These are phyloP conservation scores for Cladorhizidae sp. DNA, from an alignment of 37 sponge, comb jelly and placozoan species.

Conservation along the genomic window DNA sequence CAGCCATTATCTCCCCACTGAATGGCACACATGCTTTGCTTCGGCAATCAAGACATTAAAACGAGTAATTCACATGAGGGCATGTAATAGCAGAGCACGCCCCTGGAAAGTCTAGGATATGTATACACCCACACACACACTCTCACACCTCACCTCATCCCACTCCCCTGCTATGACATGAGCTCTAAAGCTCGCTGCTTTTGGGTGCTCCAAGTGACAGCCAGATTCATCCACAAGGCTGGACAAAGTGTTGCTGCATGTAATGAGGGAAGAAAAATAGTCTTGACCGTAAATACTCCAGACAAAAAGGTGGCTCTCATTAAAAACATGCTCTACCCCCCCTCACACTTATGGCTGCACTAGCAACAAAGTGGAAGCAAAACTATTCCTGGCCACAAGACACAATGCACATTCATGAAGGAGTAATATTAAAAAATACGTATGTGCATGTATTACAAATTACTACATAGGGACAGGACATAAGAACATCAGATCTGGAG, in stretches of 20 bases:
- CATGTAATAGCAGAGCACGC: not conserved
- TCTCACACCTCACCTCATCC: constrained; percentile 81
- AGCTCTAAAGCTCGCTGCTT: constrained; percentile 83
- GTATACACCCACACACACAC: not conserved
- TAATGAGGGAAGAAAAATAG: no score
- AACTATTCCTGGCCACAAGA: no score
- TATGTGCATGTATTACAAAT: no score
- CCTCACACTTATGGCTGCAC: no score
- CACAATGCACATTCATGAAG: no score
- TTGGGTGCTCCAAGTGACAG: constrained; percentile 87
- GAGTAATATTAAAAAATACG: no score
- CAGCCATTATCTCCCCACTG: not conserved
- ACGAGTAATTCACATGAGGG: not conserved
- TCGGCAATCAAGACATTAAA: not conserved
- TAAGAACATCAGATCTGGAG: no score
- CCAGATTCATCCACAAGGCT: constrained; percentile 85
- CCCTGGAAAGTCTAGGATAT: not conserved
- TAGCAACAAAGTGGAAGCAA: no score
- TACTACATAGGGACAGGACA: no score
- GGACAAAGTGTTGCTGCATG: constrained; percentile 71
- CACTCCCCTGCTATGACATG: constrained; percentile 85
- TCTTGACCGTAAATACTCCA: no score
- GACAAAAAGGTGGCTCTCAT: no score
- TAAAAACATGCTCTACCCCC: no score
- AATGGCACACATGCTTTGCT: not conserved